phyloP scores from a whole-genome alignment of 2,888 invertebrate species.

The Campopleginae sp. region DNA sequence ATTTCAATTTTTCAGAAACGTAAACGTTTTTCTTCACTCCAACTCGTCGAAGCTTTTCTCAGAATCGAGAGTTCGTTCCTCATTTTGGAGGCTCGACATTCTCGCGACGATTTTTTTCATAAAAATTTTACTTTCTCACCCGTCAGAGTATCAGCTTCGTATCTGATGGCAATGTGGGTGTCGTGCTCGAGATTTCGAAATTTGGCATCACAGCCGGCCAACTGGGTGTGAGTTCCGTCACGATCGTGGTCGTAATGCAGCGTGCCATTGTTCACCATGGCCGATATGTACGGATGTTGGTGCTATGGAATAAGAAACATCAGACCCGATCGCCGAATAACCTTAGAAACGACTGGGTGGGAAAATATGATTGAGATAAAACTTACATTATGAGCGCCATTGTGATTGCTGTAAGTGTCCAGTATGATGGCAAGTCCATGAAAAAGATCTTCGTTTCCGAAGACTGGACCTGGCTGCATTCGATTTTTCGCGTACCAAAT shows the following conservation, averaged over 20 bases:
- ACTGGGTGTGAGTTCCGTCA: constrained; percentile 98
- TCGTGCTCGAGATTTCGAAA: constrained; percentile 96
- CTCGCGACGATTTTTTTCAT: neutral
- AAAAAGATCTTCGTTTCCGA: constrained; percentile 97
- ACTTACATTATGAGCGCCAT: constrained; percentile 98
- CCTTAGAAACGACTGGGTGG: neutral
- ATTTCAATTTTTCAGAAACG: no score
- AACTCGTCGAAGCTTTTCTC: no score
- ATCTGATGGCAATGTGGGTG: constrained; percentile 95
- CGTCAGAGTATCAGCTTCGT: constrained; percentile 95
- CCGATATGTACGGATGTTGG: constrained; percentile 98
- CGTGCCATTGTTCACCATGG: constrained; percentile 98
- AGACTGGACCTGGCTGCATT: constrained; percentile 94
- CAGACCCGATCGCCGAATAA: neutral
- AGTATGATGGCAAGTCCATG: constrained; percentile 95
- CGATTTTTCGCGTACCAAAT: constrained; percentile 96
- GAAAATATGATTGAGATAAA: neutral
- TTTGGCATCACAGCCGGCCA: constrained; percentile 98
- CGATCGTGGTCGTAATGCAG: constrained; percentile 98
- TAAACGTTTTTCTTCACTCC: no score
- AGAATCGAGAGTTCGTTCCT: no score
- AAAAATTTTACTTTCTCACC: constrained; percentile 85
- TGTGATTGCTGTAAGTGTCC: constrained; percentile 99
- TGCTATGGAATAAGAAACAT: constrained; percentile 88
- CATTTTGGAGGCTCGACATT: neutral